Base-by-base conservation (phyloP, 2,888 invertebrate species). In the Volucella bombylans region DNA sequence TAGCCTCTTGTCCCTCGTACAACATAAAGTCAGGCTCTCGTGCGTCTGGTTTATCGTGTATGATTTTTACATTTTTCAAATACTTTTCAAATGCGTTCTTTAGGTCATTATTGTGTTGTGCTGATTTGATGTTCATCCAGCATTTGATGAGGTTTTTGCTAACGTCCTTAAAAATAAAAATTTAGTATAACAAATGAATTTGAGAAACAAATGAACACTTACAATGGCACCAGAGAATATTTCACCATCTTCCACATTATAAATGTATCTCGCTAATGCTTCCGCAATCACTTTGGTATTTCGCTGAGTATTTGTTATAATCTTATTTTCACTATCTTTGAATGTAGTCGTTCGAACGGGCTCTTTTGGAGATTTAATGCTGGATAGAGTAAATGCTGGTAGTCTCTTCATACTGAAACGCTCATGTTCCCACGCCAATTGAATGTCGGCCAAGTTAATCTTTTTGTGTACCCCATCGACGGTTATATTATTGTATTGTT, bases 391-490 rank as follows among this genome's bases (percentile, higher is more conserved):
- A 90, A 98, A 97, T 0, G 98, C 98, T 0, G 98, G 96, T 89
- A 98, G 94, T 86, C 98, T 93, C 86, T 97, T 94, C 88, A 99
- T 97, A 90, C 98, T 98, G 92, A 96, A 99, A 87, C 97, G 93
- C 92, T 99, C 99, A 90, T 99, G 99, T 89, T 99, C 98, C 99
- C 99, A 99, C 0, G 98, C 96, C 39, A 98, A 92, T 72, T 95
- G 93, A 87, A 97, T 96, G 68, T 98, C 98, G 0, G 97, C 98
- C 71, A 99, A 92, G 93, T 98, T 98, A 88, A 99, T 99, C 93
- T 99, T 99, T 92, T 99, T 99, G 89, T 99, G 98, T 8, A 95
- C 94, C 57, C 96, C 93, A 82, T 96, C 94, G 11, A 95, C 93
- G 4, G 92, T 92, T 0, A 93, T 91, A 1, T 92, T 91, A 1